Base-by-base conservation (phyloP, 2,888 invertebrate genomes). In the Ochlodes sylvanus region DNA sequence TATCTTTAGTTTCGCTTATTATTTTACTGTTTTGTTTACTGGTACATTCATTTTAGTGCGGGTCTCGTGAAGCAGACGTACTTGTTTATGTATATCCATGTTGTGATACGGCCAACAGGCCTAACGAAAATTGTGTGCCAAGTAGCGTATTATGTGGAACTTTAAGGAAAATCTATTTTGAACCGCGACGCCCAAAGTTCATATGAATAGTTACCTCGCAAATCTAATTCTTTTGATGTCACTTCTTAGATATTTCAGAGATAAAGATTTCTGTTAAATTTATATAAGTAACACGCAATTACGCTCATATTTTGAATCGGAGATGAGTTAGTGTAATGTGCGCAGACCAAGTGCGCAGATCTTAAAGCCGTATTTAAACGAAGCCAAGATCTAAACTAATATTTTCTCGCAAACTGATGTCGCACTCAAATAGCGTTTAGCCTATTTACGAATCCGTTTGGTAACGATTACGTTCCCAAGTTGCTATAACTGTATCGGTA, bases 11-110 rank as follows among this genome's bases (percentile, higher is more conserved):
- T 61, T 60, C 44, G 54, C 54, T 42, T 67, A 44, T 55, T 61
- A 44, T 61, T 67, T 67, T 61, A 61, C 67, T 21, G 67, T 55
- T 34, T 52, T 67, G 67, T 67, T 67, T 67, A 66, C 60, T 42
- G 34, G 54, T 60, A 19, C 52, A 9, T 34, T 19, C 64, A 50
- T 56, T 64, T 57, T 38, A 44, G 64, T 41, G 27, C 52, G 52
- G 32, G 47, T 41, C 50, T 38, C 19, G 17, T 55, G 27, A 54
- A 42, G 66, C 34, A n/a, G 57, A 64, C 47, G 38, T 66, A 42
- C 65, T 34, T 66, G 55, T 55, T 64, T 57, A 54, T 57, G 56
- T 57, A 54, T 57, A 47, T 57, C 47, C 57, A 64, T 64, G 47
- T 64, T 44, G 57, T 34, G 38, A 41, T 54, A 47, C 27, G 57